Evolutionary conservation across 2,113 vertebrate genomes (phyloP), one percentile per base, ranked within the genome.

Genomic region (Pardalotus punctatus): DNA sequence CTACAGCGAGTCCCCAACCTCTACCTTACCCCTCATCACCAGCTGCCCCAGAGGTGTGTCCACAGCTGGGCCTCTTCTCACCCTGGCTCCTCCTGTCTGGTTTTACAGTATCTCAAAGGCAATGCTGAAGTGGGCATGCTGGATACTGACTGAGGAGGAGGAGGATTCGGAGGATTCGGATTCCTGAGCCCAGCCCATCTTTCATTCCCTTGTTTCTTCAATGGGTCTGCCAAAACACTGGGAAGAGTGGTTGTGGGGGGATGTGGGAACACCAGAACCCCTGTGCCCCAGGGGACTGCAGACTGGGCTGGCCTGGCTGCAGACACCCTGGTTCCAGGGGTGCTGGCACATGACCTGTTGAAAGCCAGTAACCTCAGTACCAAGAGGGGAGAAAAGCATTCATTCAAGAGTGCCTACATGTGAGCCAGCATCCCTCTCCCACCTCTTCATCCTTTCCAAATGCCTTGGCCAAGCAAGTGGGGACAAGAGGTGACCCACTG

Each of bases 111-210:
- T 97, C 76, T 95, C 96, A 0, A 48, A 94, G 56, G 93, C 79
- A 2, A 95, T 96, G 96, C 64, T 96, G 92, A 90, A 70, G 43
- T 95, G 96, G 96, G 94, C 95, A 0, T 95, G 96, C 82, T 96
- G 94, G 96, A 62, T 96, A 10, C 67, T 97, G 47, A 31, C 53
- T 0, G 85, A 78, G 5, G 79, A 81, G 18, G 69, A 71, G 14
- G 58, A 61, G 36, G 60, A 61, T 35, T 36, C 35, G 23, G 5
- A 14, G 16, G 80, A 89, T 4, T 8, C 1, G 13, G 83, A 91
- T 14, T 81, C 76, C 64, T 97, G 88, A 97, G 74, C 42, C 14
- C 11, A 21, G 24, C 10, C 12, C 1, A 0, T 14, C 20, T 47
- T 72, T 64, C 5, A 0, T 25, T 76, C 12, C 43, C 65, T 56